Evolutionary conservation across 2,888 invertebrate species (phyloP).

Genomic region (Acanthacorydalis orientalis): DNA sequence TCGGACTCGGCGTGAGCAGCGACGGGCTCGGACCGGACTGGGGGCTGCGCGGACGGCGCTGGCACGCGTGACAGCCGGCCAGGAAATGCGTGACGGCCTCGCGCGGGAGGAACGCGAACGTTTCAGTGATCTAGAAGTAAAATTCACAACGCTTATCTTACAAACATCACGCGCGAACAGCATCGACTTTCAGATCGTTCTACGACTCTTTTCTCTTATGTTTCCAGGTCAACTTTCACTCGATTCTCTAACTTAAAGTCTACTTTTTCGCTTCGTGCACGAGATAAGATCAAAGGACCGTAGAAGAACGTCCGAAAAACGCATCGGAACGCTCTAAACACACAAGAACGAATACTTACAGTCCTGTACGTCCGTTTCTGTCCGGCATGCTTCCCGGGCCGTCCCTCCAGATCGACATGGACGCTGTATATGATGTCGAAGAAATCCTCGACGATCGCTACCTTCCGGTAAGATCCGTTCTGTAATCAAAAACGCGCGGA

Average conservation of each 20-base stretch:
- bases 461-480: conserved; percentile 51
- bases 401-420: conserved; percentile 84
- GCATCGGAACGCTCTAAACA: neutral
- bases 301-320: neutral
- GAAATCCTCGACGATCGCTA: conserved; percentile 94
- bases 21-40: conserved; percentile 32
- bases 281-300: too few relatives aligned
- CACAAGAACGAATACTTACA: conserved; percentile 46
- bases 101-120: conserved; percentile 86
- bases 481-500: conserved; percentile 8
- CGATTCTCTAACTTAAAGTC: neutral
- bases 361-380: conserved; percentile 93
- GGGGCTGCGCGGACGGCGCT: conserved; percentile 54
- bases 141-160: too few relatives aligned
- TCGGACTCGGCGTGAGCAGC: conserved; percentile 26
- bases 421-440: conserved; percentile 93
- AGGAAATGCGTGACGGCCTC: conserved; percentile 94
- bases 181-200: neutral
- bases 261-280: neutral
- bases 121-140: conserved; percentile 90
- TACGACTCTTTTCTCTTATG: neutral
- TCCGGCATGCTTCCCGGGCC: conserved; percentile 89
- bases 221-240: neutral
- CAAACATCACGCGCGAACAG: too few relatives aligned
- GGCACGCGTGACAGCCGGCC: conserved; percentile 86